Evolutionary conservation across 2,797 vertebrate species (phyloP).

Genomic region (Enteromius radiatus): DNA sequence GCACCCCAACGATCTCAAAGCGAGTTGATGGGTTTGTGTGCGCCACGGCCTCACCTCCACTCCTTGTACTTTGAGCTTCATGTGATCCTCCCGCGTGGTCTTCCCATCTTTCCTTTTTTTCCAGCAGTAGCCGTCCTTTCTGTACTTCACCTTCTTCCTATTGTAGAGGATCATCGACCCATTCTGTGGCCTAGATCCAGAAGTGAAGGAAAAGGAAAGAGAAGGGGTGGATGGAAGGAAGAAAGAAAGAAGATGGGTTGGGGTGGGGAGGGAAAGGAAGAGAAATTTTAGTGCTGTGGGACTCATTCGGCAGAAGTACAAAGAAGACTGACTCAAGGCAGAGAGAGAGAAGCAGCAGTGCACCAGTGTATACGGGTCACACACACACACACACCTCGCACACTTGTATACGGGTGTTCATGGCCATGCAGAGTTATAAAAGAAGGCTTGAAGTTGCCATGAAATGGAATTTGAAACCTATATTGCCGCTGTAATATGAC

Average conservation of each 20-base stretch:
- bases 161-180: slow-evolving; percentile 99
- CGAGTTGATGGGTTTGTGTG: not conserved
- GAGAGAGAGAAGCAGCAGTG: slow-evolving; percentile 63
- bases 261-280: slow-evolving; percentile 38
- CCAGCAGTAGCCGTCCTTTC: slow-evolving; percentile 99
- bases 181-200: slow-evolving; percentile 94
- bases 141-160: slow-evolving; percentile 99
- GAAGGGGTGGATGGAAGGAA: slow-evolving; percentile 46
- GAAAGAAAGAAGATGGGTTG: slow-evolving; percentile 17
- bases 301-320: slow-evolving; percentile 76
- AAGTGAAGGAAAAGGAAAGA: slow-evolving; percentile 57
- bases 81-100: slow-evolving; percentile 98
- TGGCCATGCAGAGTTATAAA: slow-evolving; percentile 20
- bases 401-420: slow-evolving; percentile 63
- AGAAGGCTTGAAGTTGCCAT: not conserved
- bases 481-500: not conserved
- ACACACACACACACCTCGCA: slow-evolving; percentile 66
- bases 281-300: slow-evolving; percentile 68
- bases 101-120: slow-evolving; percentile 99
- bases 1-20: not conserved
- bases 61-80: slow-evolving; percentile 98
- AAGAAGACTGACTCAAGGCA: slow-evolving; percentile 68
- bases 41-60: slow-evolving; percentile 80
- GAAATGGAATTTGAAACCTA: not conserved
- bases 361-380: slow-evolving; percentile 63